These are phyloP conservation scores for Calypte anna DNA, from an alignment of 2,113 vertebrate genomes.

Conservation along the genomic window DNA sequence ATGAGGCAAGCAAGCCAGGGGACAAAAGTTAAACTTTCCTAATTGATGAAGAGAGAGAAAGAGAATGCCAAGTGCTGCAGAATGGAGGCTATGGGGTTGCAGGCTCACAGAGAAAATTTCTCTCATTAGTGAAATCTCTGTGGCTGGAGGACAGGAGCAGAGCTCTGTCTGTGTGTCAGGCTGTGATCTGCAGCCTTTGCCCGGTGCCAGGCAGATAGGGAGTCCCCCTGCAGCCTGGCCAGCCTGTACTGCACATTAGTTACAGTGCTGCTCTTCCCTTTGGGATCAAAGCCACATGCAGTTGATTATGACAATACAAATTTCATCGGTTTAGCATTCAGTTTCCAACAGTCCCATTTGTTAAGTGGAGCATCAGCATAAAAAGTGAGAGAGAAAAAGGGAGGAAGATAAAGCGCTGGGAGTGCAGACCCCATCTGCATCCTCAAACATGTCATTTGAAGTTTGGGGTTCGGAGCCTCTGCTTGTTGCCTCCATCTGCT, in stretches of 20 bases:
- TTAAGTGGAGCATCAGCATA: conserved; percentile 34
- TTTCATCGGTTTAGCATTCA: conserved; percentile 25
- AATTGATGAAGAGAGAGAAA: conserved; percentile 42
- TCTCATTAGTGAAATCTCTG: conserved; percentile 38
- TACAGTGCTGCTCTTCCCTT: background rate
- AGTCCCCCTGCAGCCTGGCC: background rate
- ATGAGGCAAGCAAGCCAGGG: conserved; percentile 51
- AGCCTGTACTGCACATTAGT: background rate
- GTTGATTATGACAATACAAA: background rate
- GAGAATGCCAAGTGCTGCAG: background rate
- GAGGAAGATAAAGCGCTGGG: background rate
- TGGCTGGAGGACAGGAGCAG: conserved; percentile 16
- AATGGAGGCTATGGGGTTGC: background rate
- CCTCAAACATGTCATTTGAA: background rate
- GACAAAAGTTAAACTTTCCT: conserved; percentile 64
- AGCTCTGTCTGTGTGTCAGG: background rate
- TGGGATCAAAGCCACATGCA: conserved; percentile 3
- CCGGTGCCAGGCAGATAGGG: background rate
- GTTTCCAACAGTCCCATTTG: background rate
- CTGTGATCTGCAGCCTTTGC: background rate
- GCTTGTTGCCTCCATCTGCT: conserved; percentile 79
- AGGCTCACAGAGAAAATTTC: background rate
- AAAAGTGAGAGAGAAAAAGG: conserved; percentile 2
- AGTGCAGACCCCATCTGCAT: background rate
- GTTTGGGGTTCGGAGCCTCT: background rate